Base-by-base conservation (phyloP, 1,140 invertebrate genomes). In the Hylyphantes graminicola region DNA sequence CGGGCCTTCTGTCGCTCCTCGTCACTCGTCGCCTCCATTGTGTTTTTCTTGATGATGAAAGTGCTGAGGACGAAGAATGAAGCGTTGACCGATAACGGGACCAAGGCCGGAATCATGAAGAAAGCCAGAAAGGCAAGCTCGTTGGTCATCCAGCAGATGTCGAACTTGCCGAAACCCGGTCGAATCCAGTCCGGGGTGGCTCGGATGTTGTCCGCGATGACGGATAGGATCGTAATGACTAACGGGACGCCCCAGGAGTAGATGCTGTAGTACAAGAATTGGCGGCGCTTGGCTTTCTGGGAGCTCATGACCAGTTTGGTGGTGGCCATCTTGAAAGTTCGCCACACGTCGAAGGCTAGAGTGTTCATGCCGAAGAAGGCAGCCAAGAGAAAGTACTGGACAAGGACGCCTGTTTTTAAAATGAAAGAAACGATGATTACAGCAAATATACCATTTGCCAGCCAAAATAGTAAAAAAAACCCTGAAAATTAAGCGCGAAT, bases 281-380 rank as follows among this genome's bases (percentile, higher is more conserved):
- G 48, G 50, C 87, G 89, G 50, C 86, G 86, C 61, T 90, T 89
- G 13, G 54, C 48, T 87, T 87, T 19, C 89, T 90, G 10, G 87
- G 85, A 35, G 88, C 89, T n/a, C 7, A 91, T 89, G n/a, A 90
- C 77, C 7, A 92, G 87, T 86, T 92, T 90, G 19, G 88, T 88
- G 0, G 91, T 91, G 7, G 91, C 91, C 76, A 91, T 73, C 54
- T 88, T 86, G 9, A 92, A 88, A 10, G 92, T 92, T 21, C 90
- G 87, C 88, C 90, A 93, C 2, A 93, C 90, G 86, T 93, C 92
- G 87, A 91, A 93, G 0, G 92, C 90, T 88, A 93, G 91, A 2
- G 92, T 90, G 64, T 92, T 91, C 91, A 92, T 92, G 92, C 92
- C 93, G 83, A 91, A 91, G 86, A 93, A 93, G 0, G 92, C 90